phyloP scores from a whole-genome alignment of 2,113 vertebrate genomes.

The Strix aluco region DNA sequence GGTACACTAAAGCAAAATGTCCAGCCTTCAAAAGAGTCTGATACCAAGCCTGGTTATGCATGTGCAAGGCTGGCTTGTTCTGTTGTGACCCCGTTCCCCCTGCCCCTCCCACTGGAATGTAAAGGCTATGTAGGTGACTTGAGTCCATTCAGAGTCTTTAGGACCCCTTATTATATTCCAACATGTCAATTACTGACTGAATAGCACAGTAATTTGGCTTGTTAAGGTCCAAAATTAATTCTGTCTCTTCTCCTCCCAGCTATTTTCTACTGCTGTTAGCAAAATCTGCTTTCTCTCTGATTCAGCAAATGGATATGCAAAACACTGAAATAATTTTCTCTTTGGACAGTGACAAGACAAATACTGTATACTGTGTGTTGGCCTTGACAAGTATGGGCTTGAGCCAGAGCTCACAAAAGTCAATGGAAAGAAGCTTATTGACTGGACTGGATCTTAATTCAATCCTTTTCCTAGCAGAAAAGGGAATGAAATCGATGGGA shows the following conservation, averaged over 20 bases:
- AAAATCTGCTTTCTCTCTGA: neutral
- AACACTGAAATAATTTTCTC: neutral
- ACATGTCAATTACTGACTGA: neutral
- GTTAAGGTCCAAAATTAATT: constrained; percentile 1
- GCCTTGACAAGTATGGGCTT: neutral
- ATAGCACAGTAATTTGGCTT: neutral
- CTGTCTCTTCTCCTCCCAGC: neutral
- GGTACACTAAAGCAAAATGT: neutral
- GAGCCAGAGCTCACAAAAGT: neutral
- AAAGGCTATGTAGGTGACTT: neutral
- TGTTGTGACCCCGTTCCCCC: neutral
- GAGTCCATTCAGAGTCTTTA: neutral
- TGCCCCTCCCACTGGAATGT: fast-evolving
- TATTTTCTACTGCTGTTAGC: neutral
- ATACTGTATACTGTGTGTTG: neutral
- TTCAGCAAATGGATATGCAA: neutral
- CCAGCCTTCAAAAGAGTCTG: neutral
- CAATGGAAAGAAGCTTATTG: neutral
- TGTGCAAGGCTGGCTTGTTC: neutral
- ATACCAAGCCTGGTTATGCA: neutral
- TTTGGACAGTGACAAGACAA: neutral
- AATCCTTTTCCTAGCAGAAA: neutral
- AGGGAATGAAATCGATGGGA: neutral
- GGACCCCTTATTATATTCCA: neutral
- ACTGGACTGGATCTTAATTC: neutral